These are phyloP conservation scores for Eciton burchellii DNA, from an alignment of 1,140 invertebrate genomes.

Conservation along the genomic window DNA sequence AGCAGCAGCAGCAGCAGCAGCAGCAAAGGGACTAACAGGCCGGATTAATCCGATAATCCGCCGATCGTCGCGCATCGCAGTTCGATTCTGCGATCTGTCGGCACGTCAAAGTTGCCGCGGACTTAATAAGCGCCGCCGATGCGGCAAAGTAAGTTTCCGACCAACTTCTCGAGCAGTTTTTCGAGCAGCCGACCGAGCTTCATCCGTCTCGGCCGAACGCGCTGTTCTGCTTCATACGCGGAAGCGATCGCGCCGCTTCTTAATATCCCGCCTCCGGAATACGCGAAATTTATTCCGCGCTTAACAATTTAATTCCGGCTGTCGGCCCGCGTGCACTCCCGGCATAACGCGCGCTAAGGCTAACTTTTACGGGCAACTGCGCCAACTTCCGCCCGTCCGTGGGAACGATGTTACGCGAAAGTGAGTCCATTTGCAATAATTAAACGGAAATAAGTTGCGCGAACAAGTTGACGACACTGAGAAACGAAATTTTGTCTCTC, in stretches of 20 bases:
- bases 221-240: too few species aligned
- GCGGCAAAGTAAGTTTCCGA: slow-evolving; percentile 35
- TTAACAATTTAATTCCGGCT: too few species aligned
- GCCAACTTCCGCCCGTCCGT: neutral
- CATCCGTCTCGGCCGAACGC: neutral
- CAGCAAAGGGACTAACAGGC: slow-evolving; percentile 41
- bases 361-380: neutral
- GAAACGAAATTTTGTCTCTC: neutral
- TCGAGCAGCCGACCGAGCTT: slow-evolving; percentile 12
- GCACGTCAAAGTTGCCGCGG: slow-evolving; percentile 17
- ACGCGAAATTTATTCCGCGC: slow-evolving; percentile 9
- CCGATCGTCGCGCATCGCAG: slow-evolving; percentile 57
- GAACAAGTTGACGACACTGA: slow-evolving; percentile 27
- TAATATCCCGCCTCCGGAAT: too few species aligned
- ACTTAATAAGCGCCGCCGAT: slow-evolving; percentile 51
- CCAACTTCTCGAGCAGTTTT: neutral
- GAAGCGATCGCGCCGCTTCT: too few species aligned
- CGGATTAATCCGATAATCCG: slow-evolving; percentile 66
- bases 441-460: slow-evolving; percentile 24
- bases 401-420: slow-evolving; percentile 1
- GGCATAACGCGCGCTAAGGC: too few species aligned
- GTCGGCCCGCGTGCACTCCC: neutral
- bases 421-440: slow-evolving; percentile 35
- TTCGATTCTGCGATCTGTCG: slow-evolving; percentile 54
- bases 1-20: too few species aligned